A percentile compares a stretch with the other conserved stretches of the same genome.
These are phyloP conservation scores for Panthera uncia DNA, from an alignment of 2,113 vertebrate genomes.

Conservation along the genomic window DNA sequence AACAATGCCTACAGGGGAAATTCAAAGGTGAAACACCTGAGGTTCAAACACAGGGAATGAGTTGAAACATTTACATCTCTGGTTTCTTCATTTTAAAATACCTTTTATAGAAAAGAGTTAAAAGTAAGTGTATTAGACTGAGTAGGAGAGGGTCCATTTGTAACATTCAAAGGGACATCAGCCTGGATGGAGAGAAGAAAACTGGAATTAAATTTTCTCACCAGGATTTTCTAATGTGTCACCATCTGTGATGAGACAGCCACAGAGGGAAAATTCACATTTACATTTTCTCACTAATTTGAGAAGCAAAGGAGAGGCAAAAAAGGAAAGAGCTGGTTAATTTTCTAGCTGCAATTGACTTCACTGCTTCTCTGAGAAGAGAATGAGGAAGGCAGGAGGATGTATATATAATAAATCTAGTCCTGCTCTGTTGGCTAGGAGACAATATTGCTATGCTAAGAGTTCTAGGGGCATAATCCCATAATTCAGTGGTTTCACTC, in stretches of 20 bases:
- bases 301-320: slow-evolving; percentile 57
- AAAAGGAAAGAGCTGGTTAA: slow-evolving; percentile 41
- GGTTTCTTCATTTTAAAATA: slow-evolving; percentile 45
- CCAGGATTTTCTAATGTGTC: slow-evolving; percentile 57
- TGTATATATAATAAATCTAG: slow-evolving; percentile 68
- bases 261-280: slow-evolving; percentile 65
- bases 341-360: slow-evolving; percentile 68
- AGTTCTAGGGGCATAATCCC: slow-evolving; percentile 77
- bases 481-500: slow-evolving; percentile 79
- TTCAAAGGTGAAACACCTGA: background rate
- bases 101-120: background rate
- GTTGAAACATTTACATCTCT: slow-evolving; percentile 34
- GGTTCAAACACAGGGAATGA: background rate
- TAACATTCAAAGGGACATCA: slow-evolving; percentile 64
- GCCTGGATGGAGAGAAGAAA: slow-evolving; percentile 46
- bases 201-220: slow-evolving; percentile 77
- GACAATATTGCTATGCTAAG: slow-evolving; percentile 29
- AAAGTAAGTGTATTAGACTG: slow-evolving; percentile 30
- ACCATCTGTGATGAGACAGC: slow-evolving; percentile 41
- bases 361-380: slow-evolving; percentile 67
- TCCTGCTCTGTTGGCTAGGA: slow-evolving; percentile 27
- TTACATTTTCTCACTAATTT: slow-evolving; percentile 77
- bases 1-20: slow-evolving; percentile 16
- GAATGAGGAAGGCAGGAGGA: slow-evolving; percentile 43
- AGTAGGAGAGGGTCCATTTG: slow-evolving; percentile 48